These are phyloP conservation scores for Nebria salina DNA, from an alignment of 2,888 invertebrate species.

Conservation along the genomic window DNA sequence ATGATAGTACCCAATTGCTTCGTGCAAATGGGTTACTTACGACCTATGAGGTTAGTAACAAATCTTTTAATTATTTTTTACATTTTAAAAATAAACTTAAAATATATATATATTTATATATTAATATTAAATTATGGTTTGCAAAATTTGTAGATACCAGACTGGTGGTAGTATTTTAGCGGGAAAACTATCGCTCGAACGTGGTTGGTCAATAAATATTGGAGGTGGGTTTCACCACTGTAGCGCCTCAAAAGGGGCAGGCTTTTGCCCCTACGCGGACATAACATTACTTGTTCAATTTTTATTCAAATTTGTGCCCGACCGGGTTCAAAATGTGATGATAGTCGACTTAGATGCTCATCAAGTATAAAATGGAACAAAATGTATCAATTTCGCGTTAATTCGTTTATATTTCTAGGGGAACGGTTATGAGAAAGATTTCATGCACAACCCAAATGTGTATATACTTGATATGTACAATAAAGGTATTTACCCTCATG, in stretches of 20 bases:
- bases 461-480: conserved; percentile 92
- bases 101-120: no score
- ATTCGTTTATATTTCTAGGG: conserved; percentile 67
- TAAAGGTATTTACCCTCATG: conserved; percentile 81
- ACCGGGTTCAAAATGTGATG: conserved; percentile 75
- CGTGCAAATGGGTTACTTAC: conserved; percentile 79
- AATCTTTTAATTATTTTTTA: background rate
- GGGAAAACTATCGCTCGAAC: conserved; percentile 81
- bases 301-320: conserved; percentile 67
- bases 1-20: conserved; percentile 80
- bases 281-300: conserved; percentile 81
- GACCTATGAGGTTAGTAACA: conserved; percentile 74
- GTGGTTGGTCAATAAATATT: conserved; percentile 90
- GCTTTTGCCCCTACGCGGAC: conserved; percentile 92
- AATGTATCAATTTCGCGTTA: background rate
- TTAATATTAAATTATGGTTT: no score
- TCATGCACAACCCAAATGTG: conserved; percentile 74
- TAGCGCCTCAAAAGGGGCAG: conserved; percentile 77
- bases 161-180: conserved; percentile 87
- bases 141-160: conserved; percentile 66
- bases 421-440: conserved; percentile 88
- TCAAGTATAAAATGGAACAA: conserved; percentile 68
- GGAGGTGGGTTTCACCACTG: conserved; percentile 95
- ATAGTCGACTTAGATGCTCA: conserved; percentile 93
- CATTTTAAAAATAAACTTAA: background rate